A percentile compares a stretch with the other conserved stretches of the same genome.
Conservation (phyloP, 2,888 invertebrate species). For the Hirtodrosophila confusa region DNA sequence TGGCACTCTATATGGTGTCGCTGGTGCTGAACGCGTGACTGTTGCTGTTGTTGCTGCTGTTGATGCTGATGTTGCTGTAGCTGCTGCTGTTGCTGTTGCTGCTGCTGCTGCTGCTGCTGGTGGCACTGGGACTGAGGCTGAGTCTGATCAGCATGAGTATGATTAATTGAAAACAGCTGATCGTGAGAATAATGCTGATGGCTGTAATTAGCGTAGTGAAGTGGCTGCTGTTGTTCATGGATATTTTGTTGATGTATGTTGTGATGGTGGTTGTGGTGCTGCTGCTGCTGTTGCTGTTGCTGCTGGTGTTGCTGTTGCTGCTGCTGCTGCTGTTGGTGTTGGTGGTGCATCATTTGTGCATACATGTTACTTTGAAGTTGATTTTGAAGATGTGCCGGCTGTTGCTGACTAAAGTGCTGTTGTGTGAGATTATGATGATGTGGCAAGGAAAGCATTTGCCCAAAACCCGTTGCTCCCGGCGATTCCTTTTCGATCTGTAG, state of each 20-base stretch:
- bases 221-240: conserved; percentile 29
- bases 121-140: conserved; percentile 16
- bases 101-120: background rate
- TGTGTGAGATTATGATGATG: conserved; percentile 47
- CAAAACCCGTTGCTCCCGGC: conserved; percentile 26
- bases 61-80: conserved; percentile 53
- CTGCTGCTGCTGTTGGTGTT: conserved; percentile 44
- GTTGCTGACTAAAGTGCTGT: conserved; percentile 54
- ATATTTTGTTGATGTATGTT: conserved; percentile 40
- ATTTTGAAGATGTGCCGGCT: conserved; percentile 35
- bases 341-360: conserved; percentile 55
- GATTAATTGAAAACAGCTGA: conserved; percentile 62
- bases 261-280: conserved; percentile 17
- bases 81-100: conserved; percentile 6
- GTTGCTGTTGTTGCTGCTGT: conserved; percentile 32
- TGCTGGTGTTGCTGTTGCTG: conserved; percentile 8
- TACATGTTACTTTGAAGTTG: conserved; percentile 50
- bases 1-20: conserved; percentile 76
- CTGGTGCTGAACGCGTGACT: conserved; percentile 45
- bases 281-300: conserved; percentile 24
- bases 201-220: conserved; percentile 53
- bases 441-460: conserved; percentile 56
- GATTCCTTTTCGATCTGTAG: conserved; percentile 58
- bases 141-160: conserved; percentile 23
- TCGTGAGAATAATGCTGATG: conserved; percentile 67